phyloP scores from a whole-genome alignment of 2,797 vertebrate species.

The Glyptemys insculpta region DNA sequence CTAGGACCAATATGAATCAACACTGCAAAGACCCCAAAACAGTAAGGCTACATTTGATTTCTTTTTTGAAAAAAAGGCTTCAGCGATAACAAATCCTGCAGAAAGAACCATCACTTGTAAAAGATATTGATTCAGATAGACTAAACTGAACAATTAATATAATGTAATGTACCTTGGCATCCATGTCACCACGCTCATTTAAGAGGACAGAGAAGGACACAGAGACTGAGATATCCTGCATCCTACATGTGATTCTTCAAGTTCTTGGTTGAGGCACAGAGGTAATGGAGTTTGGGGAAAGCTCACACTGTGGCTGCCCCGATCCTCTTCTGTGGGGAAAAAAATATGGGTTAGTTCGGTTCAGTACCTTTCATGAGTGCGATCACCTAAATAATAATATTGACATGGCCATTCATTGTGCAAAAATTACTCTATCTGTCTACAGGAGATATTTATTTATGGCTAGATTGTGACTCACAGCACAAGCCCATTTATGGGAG shows the following conservation, averaged over 20 bases:
- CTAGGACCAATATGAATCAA: neutral
- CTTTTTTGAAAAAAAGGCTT: neutral
- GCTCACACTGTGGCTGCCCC: accelerated
- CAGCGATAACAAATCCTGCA: neutral
- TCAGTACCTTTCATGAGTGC: neutral
- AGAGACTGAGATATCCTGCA: neutral
- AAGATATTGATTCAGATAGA: conserved; percentile 47
- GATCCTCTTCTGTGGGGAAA: conserved; percentile 28
- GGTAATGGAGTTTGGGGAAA: conserved; percentile 17
- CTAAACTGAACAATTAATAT: conserved; percentile 20
- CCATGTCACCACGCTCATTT: conserved; percentile 25
- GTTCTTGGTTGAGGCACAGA: neutral
- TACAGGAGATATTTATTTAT: neutral
- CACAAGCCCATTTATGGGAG: neutral
- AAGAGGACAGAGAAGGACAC: neutral
- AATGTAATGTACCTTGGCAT: conserved; percentile 32
- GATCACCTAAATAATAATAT: neutral
- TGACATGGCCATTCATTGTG: neutral
- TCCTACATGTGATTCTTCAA: neutral
- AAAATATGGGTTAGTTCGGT: neutral
- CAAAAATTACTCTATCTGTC: neutral
- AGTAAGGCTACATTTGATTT: neutral
- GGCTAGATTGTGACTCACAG: neutral
- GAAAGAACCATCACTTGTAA: conserved; percentile 19
- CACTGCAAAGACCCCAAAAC: neutral